Conservation (phyloP, 2,888 invertebrate species). For the Pyrrhia umbra region DNA sequence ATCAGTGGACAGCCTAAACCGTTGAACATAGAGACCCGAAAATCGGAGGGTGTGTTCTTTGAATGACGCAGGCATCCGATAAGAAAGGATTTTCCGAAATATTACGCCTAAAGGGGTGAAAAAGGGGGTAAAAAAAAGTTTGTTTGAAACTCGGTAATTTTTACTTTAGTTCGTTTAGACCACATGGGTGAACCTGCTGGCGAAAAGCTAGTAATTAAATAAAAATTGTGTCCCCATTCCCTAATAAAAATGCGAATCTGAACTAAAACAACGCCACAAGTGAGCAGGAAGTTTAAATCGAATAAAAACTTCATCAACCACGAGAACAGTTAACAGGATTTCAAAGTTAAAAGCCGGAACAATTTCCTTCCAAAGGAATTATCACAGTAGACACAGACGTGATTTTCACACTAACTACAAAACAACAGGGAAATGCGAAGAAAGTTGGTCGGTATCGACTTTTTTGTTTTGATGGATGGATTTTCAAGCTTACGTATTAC, state of each 20-base stretch:
- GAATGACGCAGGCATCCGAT: no score
- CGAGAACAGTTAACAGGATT: constrained; percentile 34
- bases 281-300: constrained; percentile 37
- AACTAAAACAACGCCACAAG: constrained; percentile 22
- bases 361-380: constrained; percentile 28
- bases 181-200: no score
- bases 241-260: background rate
- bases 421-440: background rate
- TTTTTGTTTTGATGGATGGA: constrained; percentile 7
- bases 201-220: no score
- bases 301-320: constrained; percentile 46
- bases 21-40: no score
- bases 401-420: constrained; percentile 8
- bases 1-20: no score
- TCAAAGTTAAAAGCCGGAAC: constrained; percentile 25
- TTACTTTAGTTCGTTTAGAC: no score
- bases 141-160: no score
- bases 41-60: no score
- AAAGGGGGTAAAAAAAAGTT: no score
- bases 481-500: background rate
- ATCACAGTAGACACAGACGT: constrained; percentile 23
- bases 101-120: no score
- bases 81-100: no score
- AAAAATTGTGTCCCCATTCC: background rate
- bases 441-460: background rate